Evolutionary conservation across 2,113 vertebrate species (phyloP).

Genomic region (Myodes glareolus): DNA sequence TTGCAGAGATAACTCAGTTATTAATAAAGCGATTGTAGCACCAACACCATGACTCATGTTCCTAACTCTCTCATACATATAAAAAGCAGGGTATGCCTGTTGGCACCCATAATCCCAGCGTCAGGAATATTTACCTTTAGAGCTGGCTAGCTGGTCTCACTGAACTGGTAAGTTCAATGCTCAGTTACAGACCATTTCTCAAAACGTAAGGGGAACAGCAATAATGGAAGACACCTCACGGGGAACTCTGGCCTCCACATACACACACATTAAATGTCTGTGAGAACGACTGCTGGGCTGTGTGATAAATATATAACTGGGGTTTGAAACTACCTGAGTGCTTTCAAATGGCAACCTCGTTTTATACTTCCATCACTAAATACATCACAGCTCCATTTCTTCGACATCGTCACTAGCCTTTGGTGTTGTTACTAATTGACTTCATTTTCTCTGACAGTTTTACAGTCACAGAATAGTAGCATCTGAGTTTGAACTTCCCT

Average conservation of each 20-base stretch:
- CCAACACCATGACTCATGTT: too few species aligned
- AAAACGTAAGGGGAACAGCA: background rate
- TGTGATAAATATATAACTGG: background rate
- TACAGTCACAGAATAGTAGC: background rate
- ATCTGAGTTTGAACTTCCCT: constrained; percentile 15
- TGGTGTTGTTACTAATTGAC: background rate
- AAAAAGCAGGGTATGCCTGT: background rate
- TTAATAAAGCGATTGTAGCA: background rate
- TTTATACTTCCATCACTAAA: background rate
- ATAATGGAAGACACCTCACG: background rate
- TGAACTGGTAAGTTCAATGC: background rate
- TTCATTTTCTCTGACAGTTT: background rate
- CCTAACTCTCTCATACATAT: background rate
- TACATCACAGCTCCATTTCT: background rate
- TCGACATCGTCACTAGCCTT: background rate
- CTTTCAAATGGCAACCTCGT: background rate
- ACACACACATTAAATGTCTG: background rate
- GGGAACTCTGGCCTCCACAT: background rate
- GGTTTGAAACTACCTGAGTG: background rate
- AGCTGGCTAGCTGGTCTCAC: background rate
- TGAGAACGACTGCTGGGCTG: background rate
- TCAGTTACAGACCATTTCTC: background rate
- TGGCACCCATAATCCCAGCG: background rate
- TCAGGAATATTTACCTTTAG: background rate
- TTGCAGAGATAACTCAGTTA: background rate